These are phyloP conservation scores for Oegoconia quadripuncta DNA, from an alignment of 2,888 invertebrate genomes.

Conservation along the genomic window DNA sequence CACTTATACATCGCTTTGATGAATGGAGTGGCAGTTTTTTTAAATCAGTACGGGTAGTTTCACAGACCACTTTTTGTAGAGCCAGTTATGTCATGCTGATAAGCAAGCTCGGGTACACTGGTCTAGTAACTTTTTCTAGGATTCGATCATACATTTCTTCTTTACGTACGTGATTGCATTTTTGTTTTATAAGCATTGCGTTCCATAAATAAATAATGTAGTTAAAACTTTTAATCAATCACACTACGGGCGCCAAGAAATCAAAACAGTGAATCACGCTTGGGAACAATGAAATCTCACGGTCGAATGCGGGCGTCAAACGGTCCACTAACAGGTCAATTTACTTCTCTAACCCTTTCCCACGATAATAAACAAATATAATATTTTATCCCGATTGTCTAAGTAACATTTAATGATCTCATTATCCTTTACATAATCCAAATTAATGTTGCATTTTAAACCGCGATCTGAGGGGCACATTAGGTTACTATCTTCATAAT, in stretches of 20 bases:
- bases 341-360: constrained; percentile 66
- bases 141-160: constrained; percentile 17
- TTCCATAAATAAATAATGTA: constrained; percentile 33
- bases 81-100: constrained; percentile 36
- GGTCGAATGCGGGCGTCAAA: constrained; percentile 72
- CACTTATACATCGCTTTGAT: constrained; percentile 51
- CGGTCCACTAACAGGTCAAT: constrained; percentile 70
- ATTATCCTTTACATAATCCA: not conserved
- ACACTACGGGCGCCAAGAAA: constrained; percentile 55
- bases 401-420: not conserved
- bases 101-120: constrained; percentile 14
- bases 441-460: no score
- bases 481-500: no score
- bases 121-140: constrained; percentile 23
- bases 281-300: constrained; percentile 71
- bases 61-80: constrained; percentile 40
- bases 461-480: no score
- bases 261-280: constrained; percentile 67
- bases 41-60: constrained; percentile 46
- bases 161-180: constrained; percentile 12
- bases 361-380: constrained; percentile 60
- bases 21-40: constrained; percentile 64
- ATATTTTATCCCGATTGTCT: constrained; percentile 6
- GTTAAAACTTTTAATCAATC: constrained; percentile 62
- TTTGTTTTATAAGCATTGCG: constrained; percentile 25